phyloP scores from a whole-genome alignment of 2,113 vertebrate species.

The Lagopus leucura region DNA sequence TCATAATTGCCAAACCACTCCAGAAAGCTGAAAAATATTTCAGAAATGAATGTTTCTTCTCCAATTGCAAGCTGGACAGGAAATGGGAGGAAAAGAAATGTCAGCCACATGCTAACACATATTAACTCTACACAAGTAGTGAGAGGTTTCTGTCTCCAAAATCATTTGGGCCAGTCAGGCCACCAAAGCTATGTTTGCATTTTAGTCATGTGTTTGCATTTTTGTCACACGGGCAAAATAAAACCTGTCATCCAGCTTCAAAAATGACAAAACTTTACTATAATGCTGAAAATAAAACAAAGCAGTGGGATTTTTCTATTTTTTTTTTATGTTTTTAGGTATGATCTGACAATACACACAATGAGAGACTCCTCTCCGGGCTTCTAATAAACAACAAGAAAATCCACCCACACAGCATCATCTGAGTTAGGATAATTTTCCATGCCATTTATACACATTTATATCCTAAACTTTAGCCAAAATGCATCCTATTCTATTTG shows the following conservation, averaged over 20 bases:
- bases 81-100: not conserved
- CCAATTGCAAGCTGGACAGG: not conserved
- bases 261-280: not conserved
- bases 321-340: not conserved
- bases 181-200: not conserved
- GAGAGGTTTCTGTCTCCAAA: not conserved
- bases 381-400: not conserved
- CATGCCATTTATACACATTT: not conserved
- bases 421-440: not conserved
- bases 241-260: not conserved
- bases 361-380: not conserved
- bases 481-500: not conserved
- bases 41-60: not conserved
- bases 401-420: not conserved
- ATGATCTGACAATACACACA: not conserved
- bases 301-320: not conserved
- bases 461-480: not conserved
- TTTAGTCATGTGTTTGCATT: conserved; percentile 10
- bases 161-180: not conserved
- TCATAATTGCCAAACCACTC: not conserved
- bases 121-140: not conserved
- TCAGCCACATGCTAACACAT: not conserved
- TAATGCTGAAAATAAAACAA: not conserved
- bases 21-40: not conserved
- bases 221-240: not conserved